phyloP scores from a whole-genome alignment of 37 sponge, comb jelly and placozoan species.

The Spongia lamella region DNA sequence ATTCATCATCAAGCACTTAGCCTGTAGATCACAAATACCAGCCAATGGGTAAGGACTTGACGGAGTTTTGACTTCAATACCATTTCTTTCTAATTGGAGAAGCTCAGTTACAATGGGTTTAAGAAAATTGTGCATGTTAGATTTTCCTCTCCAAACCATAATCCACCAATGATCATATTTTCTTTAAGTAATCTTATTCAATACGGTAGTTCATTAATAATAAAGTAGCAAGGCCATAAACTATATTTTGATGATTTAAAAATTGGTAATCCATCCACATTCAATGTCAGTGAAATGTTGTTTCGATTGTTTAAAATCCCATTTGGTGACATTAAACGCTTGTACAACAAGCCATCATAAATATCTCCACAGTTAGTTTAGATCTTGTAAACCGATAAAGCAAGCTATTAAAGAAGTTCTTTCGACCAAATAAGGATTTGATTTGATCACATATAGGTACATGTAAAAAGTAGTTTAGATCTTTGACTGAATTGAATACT shows the following conservation, averaged over 20 bases:
- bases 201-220: conserved; percentile 7
- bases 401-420: too few species aligned
- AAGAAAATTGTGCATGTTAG: conserved; percentile 7
- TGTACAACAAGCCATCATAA: neutral
- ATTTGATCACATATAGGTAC: neutral
- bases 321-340: neutral
- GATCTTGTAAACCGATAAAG: too few species aligned
- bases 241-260: neutral
- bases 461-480: conserved; percentile 11
- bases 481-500: neutral
- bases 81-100: neutral
- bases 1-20: conserved; percentile 6
- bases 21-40: conserved; percentile 3
- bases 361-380: neutral
- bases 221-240: conserved; percentile 8
- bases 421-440: too few species aligned
- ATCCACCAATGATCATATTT: conserved; percentile 2
- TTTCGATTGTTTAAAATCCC: neutral
- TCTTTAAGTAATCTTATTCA: conserved; percentile 3
- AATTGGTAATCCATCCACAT: conserved; percentile 15
- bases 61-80: neutral
- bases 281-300: conserved; percentile 1
- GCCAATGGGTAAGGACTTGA: neutral
- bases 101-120: neutral
- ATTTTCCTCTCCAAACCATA: conserved; percentile 12